Evolutionary conservation across 2,888 invertebrate species (phyloP), one percentile per base, ranked within the genome.

Genomic region (Carterocephalus palaemon): DNA sequence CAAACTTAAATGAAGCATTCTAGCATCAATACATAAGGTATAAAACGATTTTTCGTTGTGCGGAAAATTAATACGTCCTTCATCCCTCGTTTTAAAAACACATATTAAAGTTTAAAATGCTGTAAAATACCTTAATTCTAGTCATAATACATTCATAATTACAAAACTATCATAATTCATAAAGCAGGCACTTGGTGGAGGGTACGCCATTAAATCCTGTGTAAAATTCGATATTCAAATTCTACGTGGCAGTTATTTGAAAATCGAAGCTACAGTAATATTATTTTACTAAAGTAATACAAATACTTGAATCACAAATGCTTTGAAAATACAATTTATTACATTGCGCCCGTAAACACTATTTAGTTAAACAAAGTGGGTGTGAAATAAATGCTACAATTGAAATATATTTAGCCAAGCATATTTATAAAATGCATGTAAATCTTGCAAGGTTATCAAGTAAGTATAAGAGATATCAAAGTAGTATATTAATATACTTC

Each of bases 1-100:
- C 72, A 82, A 74, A 66, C 76, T 81, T 82, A 82, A 62, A 60
- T 68, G 72, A 76, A 71, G 73, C 73, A 54, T 59, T 66, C 63
- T 70, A 75, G 69, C 67, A 67, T 70, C 63, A 64, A 65, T 73
- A 74, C 62, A 66, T n/a, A n/a, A n/a, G n/a, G 54, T 57, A 22
- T 64, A 69, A 64, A 68, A 67, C 67, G 64, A 62, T 70, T 22
- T 15, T 45, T 74, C 77, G 76, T 75, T 76, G 75, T 70, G 70
- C 63, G 54, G 58, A 64, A 57, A 16, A 31, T 31, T 13, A 31
- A 40, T 42, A 42, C 17, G n/a, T n/a, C n/a, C n/a, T n/a, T n/a
- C n/a, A n/a, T n/a, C n/a, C 9, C 15, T 34, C 28, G 34, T 42
- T 42, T 34, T n/a, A n/a, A n/a, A n/a, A n/a, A n/a, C n/a, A n/a